Base-by-base conservation (phyloP, 2,888 invertebrate species). In the Caenorhabditis uteleia region DNA sequence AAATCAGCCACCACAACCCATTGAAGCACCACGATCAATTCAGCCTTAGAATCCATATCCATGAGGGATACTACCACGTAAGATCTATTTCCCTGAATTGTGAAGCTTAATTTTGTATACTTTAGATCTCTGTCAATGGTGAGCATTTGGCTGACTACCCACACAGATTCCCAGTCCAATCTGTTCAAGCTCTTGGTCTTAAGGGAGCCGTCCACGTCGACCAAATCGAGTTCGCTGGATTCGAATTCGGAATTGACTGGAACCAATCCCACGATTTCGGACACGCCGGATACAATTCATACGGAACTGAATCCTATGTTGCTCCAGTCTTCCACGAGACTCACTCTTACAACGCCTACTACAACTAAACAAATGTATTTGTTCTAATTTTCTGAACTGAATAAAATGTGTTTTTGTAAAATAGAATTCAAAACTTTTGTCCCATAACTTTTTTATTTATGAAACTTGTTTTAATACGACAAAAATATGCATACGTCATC, bases 91-190 rank as follows among this genome's bases (percentile, higher is more conserved):
- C 10, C 5, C 34, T 20, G 34, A 33, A 6, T 47, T 7, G 10
- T 33, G 26, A 18, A 42, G 4, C 21, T 8, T 5, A 34, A 40
- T 20, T 16, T 1, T 51, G 34, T 38, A 40, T 16, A 34, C 3
- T 70, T 49, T 40, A 75, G 75, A 66, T 75, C 51, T 44, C 65
- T 20, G 70, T 76, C 18, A 75, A 76, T 46, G 75, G 75, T 14
- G 54, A 56, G 25, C 64, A 68, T 48, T 45, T 75, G 21, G 75
- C 64, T 31, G 60, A 68, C 48, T 76, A 70, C 66, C 61, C 62
- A 27, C 74, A 76, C 43, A 64, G 76, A 34, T 48, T 64, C 26
- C 71, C 76, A 12, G 49, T 59, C 40, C 60, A 70, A 53, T 43
- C 61, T 25, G 68, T 76, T 16, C 76, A 76, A 55, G 76, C 73